A percentile compares a stretch with the other conserved stretches of the same genome.
Evolutionary conservation across 2,797 vertebrate species (phyloP).

Genomic region (Myiothlypis chrysogaster): DNA sequence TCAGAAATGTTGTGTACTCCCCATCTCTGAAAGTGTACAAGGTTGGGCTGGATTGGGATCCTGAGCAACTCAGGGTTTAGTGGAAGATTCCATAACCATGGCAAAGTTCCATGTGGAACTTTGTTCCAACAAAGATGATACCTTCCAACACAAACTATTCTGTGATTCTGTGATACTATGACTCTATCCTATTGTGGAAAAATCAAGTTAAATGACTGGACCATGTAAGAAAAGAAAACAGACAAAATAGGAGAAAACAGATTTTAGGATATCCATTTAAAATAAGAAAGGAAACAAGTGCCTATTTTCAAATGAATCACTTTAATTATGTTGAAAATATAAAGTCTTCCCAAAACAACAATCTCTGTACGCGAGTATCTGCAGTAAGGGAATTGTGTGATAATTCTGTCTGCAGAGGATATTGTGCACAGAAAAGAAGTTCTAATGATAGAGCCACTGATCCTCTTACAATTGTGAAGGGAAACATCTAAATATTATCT

Average conservation of each 20-base stretch:
- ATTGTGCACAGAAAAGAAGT: background rate
- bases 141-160: background rate
- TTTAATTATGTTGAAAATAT: background rate
- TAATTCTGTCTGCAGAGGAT: background rate
- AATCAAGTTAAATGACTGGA: background rate
- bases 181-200: background rate
- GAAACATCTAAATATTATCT: background rate
- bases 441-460: background rate
- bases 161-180: background rate
- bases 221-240: background rate
- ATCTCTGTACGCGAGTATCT: background rate
- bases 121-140: background rate
- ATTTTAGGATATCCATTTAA: background rate
- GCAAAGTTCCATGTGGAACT: background rate
- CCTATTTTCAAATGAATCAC: background rate
- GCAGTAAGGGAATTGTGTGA: background rate
- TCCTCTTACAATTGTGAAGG: background rate
- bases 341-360: background rate
- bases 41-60: background rate
- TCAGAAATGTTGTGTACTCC: background rate
- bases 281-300: background rate
- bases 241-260: background rate
- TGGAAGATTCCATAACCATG: background rate
- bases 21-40: background rate
- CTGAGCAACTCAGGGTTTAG: background rate